These are phyloP conservation scores for Trichacis sp. DNA, from an alignment of 2,888 invertebrate species.

Conservation along the genomic window DNA sequence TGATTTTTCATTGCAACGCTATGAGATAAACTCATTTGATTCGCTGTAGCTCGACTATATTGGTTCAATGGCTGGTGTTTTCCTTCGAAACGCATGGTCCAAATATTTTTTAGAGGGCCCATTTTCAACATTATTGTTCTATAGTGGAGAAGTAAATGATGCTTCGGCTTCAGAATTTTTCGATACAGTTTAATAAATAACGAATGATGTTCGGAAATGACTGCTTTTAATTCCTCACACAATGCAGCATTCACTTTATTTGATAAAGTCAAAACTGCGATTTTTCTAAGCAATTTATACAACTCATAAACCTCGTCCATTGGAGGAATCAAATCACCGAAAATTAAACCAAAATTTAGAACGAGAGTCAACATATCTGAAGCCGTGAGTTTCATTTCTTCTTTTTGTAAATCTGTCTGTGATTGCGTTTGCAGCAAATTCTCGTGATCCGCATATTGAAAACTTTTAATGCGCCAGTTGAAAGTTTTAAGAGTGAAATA, in stretches of 20 bases:
- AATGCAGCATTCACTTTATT: too few relatives aligned
- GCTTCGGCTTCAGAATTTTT: conserved; percentile 21
- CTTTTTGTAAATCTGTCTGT: conserved; percentile 11
- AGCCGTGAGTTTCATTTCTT: conserved; percentile 20
- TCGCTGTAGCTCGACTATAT: conserved; percentile 19
- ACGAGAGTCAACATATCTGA: conserved; percentile 26
- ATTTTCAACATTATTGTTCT: conserved; percentile 10
- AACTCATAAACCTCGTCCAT: conserved; percentile 19
- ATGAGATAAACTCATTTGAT: conserved; percentile 15
- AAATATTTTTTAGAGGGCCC: conserved; percentile 18
- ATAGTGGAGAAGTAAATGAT: conserved; percentile 22
- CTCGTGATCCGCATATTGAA: conserved; percentile 8
- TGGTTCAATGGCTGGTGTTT: conserved; percentile 19
- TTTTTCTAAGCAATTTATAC: conserved; percentile 17
- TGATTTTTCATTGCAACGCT: conserved; percentile 22
- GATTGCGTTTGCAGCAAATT: conserved; percentile 15
- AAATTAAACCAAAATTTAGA: conserved; percentile 10
- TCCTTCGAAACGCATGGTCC: conserved; percentile 20
- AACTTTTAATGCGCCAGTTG: conserved; percentile 26
- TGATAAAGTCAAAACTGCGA: not conserved
- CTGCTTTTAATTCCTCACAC: too few relatives aligned
- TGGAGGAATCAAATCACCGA: conserved; percentile 18
- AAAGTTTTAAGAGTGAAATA: conserved; percentile 23
- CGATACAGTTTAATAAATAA: conserved; percentile 17
- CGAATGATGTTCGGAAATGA: not conserved